These are phyloP conservation scores for Dinothrombium tinctorium DNA, from an alignment of 1,140 invertebrate species.

Conservation along the genomic window DNA sequence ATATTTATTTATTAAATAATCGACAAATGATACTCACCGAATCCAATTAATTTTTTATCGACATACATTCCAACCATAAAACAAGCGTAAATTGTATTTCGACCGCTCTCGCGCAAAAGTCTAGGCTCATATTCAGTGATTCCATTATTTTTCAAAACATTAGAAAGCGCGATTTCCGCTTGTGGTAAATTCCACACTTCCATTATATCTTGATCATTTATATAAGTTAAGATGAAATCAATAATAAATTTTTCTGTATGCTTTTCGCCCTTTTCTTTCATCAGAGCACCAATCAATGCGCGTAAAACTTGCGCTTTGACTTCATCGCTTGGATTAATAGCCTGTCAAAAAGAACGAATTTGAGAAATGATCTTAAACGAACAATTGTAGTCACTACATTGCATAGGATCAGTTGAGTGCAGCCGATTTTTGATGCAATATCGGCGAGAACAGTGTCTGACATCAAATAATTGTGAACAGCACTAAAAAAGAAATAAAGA, in stretches of 20 bases:
- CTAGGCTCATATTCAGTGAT: constrained; percentile 40
- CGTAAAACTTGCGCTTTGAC: too few relatives aligned
- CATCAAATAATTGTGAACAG: too few relatives aligned
- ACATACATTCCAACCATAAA: constrained; percentile 65
- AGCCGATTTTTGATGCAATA: too few relatives aligned
- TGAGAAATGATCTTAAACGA: too few relatives aligned
- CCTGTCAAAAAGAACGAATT: too few relatives aligned
- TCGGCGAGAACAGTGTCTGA: too few relatives aligned
- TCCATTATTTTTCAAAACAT: constrained; percentile 30
- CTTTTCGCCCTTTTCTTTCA: constrained; percentile 25
- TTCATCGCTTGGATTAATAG: too few relatives aligned
- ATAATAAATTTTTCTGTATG: constrained; percentile 45
- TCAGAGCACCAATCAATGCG: constrained; percentile 54
- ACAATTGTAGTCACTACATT: too few relatives aligned
- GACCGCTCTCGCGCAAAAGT: constrained; percentile 45
- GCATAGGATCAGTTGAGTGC: too few relatives aligned
- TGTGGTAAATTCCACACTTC: constrained; percentile 54
- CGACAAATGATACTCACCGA: constrained; percentile 31
- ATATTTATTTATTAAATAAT: not conserved
- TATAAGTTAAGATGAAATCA: constrained; percentile 57
- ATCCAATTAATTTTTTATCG: constrained; percentile 49
- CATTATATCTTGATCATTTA: constrained; percentile 52
- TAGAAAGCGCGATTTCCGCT: constrained; percentile 40
- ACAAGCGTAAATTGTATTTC: constrained; percentile 47
- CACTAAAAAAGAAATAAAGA: too few relatives aligned